phyloP scores from a whole-genome alignment of 2,888 invertebrate genomes.

The Limulus polyphemus region DNA sequence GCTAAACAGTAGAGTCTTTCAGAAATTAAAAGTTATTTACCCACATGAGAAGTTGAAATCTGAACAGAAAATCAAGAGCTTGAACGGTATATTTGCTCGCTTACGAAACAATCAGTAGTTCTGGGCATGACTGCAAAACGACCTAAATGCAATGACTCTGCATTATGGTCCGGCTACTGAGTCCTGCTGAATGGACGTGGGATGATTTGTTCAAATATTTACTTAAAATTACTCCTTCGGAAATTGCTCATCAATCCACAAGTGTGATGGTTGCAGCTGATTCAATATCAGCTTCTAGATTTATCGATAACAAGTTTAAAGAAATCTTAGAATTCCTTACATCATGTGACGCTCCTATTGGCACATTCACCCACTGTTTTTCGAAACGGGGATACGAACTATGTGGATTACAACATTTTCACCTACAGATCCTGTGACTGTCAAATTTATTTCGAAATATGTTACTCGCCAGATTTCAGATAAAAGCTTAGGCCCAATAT shows the following conservation, averaged over 20 bases:
- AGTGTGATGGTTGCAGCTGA: background rate
- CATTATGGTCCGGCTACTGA: constrained; percentile 2
- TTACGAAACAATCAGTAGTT: constrained; percentile 3
- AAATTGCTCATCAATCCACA: background rate
- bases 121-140: constrained; percentile 3
- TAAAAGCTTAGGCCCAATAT: background rate
- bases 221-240: background rate
- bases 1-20: constrained; percentile 2
- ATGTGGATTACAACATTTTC: constrained; percentile 4
- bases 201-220: background rate
- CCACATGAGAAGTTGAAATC: too few relatives aligned
- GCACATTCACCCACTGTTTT: background rate
- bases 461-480: background rate
- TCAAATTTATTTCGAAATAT: constrained; percentile 1
- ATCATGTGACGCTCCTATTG: constrained; percentile 1
- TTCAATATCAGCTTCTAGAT: background rate
- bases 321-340: constrained; percentile 3
- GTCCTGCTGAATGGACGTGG: constrained; percentile 5
- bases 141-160: background rate
- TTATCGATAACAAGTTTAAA: constrained; percentile 3
- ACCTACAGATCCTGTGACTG: background rate
- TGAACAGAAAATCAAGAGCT: background rate
- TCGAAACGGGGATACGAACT: constrained; percentile 3
- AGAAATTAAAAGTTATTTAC: constrained; percentile 2
- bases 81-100: constrained; percentile 1